Evolutionary conservation across 2,888 invertebrate genomes (phyloP).

Genomic region (Cephus spinipes): DNA sequence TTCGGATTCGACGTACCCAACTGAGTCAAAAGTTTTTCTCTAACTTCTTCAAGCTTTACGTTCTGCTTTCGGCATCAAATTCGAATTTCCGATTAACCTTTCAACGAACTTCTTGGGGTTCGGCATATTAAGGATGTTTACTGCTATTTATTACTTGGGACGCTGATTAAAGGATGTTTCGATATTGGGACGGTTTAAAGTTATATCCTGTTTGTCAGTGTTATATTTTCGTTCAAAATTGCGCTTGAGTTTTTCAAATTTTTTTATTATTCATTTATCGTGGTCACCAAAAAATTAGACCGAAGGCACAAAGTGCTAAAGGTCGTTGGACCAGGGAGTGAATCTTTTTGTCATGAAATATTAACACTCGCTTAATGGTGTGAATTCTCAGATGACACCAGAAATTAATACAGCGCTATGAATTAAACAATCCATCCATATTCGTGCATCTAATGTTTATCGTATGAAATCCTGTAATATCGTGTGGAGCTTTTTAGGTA

Average conservation of each 20-base stretch:
- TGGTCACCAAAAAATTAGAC: constrained; percentile 37
- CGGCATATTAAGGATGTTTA: neutral
- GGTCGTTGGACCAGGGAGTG: constrained; percentile 33
- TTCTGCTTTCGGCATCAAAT: neutral
- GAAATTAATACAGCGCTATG: neutral
- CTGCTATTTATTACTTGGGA: neutral
- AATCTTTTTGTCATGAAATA: neutral
- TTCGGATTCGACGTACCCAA: neutral
- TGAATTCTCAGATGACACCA: neutral
- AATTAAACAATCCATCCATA: neutral
- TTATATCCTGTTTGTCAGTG: constrained; percentile 22
- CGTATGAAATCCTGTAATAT: too few species aligned
- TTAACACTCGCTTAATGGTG: neutral
- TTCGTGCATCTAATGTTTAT: too few species aligned
- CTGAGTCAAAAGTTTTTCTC: neutral
- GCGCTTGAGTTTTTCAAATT: constrained; percentile 22
- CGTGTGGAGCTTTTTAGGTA: too few species aligned
- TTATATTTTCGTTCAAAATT: constrained; percentile 37
- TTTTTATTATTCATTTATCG: constrained; percentile 45
- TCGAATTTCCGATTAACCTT: neutral
- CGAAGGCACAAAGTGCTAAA: constrained; percentile 45
- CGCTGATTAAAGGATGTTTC: neutral
- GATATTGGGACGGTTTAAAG: neutral
- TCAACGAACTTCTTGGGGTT: neutral
- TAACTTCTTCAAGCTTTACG: neutral